These are phyloP conservation scores for Goniozus legneri DNA, from an alignment of 1,140 invertebrate species.

Conservation along the genomic window DNA sequence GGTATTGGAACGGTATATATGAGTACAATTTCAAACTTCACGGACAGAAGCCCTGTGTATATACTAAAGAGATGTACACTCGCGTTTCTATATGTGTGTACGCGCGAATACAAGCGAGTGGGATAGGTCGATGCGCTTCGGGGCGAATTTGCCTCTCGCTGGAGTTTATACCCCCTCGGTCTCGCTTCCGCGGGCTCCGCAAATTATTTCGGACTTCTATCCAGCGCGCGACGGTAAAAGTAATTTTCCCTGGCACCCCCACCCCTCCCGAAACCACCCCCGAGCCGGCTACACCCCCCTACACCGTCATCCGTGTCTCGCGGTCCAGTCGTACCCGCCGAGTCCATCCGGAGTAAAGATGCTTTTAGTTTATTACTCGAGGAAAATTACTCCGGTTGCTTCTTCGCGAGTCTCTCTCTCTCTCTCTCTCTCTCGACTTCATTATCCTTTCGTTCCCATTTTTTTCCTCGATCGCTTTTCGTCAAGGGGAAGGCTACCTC, in stretches of 20 bases:
- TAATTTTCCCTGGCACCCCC: too few species aligned
- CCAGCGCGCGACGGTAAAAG: slow-evolving; percentile 25
- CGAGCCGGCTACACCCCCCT: neutral
- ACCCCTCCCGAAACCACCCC: slow-evolving; percentile 4
- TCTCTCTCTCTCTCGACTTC: neutral
- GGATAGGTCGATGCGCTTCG: neutral
- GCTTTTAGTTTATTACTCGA: slow-evolving; percentile 36
- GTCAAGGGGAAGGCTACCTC: too few species aligned
- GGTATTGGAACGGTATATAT: neutral
- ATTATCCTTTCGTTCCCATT: neutral
- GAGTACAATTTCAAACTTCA: neutral
- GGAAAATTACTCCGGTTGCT: slow-evolving; percentile 25
- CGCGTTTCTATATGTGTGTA: too few species aligned
- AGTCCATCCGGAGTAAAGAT: slow-evolving; percentile 15
- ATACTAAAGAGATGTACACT: too few species aligned
- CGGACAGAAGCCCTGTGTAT: too few species aligned
- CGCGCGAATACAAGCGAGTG: too few species aligned
- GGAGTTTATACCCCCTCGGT: neutral
- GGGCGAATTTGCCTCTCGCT: neutral
- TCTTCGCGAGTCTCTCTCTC: slow-evolving; percentile 10
- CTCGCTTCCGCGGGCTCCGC: slow-evolving; percentile 12
- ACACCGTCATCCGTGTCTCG: neutral
- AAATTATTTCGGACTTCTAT: slow-evolving; percentile 27
- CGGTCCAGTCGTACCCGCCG: too few species aligned
- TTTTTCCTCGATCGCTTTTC: neutral